A percentile compares a stretch with the other conserved stretches of the same genome.
Conservation (phyloP, 2,888 invertebrate genomes). For the Leptothorax acervorum region DNA sequence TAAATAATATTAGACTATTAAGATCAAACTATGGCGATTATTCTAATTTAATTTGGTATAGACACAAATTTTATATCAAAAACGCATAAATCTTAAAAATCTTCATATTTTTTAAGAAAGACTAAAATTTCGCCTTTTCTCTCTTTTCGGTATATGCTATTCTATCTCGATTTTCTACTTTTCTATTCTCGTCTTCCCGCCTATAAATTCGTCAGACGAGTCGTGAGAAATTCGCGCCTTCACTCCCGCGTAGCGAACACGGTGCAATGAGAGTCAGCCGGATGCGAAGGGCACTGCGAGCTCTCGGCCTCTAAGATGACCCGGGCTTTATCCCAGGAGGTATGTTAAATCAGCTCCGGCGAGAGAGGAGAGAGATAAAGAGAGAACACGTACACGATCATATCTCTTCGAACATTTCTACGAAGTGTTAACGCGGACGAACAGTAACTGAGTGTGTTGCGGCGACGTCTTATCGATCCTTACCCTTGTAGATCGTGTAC, state of each 20-base stretch:
- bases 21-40: too few species aligned
- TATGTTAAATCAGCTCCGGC: slow-evolving; percentile 46
- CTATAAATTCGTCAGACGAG: slow-evolving; percentile 25
- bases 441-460: slow-evolving; percentile 32
- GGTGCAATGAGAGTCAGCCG: slow-evolving; percentile 35
- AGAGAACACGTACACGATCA: slow-evolving; percentile 31
- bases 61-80: not conserved
- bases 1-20: too few species aligned
- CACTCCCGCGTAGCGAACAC: not conserved
- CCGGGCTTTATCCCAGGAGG: slow-evolving; percentile 36
- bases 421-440: slow-evolving; percentile 47
- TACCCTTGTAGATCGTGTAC: slow-evolving; percentile 48
- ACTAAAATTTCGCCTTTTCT: not conserved
- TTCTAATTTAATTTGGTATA: too few species aligned
- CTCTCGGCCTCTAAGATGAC: slow-evolving; percentile 44
- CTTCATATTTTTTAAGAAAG: not conserved
- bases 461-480: slow-evolving; percentile 45
- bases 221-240: slow-evolving; percentile 21
- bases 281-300: slow-evolving; percentile 42
- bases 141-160: not conserved
- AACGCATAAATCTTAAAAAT: not conserved
- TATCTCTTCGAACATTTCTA: slow-evolving; percentile 31
- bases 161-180: not conserved
- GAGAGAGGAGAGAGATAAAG: slow-evolving; percentile 35
- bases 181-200: not conserved